Conservation (phyloP, 2,113 vertebrate genomes). For the Xenus cinereus region DNA sequence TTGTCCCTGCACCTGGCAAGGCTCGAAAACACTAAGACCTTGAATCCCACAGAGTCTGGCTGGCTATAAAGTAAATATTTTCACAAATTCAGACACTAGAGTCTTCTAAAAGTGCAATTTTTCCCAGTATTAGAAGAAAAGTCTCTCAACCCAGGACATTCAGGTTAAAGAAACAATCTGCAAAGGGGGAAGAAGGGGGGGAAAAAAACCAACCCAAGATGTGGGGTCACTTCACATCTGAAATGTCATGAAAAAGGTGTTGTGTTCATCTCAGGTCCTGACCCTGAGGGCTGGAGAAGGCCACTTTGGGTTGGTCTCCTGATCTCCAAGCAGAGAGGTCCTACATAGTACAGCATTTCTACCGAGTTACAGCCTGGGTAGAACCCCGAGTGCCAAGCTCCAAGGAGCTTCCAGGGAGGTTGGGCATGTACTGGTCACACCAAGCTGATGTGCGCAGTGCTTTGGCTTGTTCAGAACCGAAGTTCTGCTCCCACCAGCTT, state of each 20-base stretch:
- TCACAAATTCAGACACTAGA: too few relatives aligned
- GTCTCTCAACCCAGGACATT: too few relatives aligned
- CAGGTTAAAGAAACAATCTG: background rate
- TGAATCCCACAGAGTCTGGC: too few relatives aligned
- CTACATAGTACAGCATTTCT: background rate
- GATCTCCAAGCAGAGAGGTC: background rate
- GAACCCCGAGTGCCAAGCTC: accelerated
- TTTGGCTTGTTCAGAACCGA: background rate
- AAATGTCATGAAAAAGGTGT: background rate
- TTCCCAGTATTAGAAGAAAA: too few relatives aligned
- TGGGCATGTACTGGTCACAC: accelerated
- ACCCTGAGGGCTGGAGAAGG: background rate
- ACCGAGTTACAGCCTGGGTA: background rate
- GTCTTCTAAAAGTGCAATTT: too few relatives aligned
- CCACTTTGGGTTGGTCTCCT: background rate
- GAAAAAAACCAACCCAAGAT: too few relatives aligned
- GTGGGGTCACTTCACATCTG: background rate
- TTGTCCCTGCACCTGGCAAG: too few relatives aligned
- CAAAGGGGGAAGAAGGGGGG: background rate
- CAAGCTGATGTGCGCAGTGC: accelerated
- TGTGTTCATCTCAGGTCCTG: background rate
- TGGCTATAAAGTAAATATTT: too few relatives aligned
- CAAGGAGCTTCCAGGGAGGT: background rate
- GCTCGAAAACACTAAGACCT: too few relatives aligned
- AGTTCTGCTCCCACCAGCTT: background rate